Evolutionary conservation across 2,888 invertebrate genomes (phyloP), one percentile per base, ranked within the genome.

Genomic region (Tenthredo notha): DNA sequence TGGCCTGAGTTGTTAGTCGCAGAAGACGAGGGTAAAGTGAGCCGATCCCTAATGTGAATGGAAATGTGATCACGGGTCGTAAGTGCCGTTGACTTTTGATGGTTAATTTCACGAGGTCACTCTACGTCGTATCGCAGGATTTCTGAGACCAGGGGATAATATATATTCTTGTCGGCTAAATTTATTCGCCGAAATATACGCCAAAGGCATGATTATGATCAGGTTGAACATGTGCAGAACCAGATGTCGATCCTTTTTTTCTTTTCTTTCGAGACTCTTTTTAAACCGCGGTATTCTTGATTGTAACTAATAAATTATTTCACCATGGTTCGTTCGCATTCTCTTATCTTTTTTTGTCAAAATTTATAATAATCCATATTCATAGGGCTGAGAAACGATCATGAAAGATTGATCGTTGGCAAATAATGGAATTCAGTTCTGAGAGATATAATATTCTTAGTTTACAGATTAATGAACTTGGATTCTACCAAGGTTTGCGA

Each of bases 31-130:
- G 47, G 25, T 77, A 21, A 15, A 33, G 7, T 9, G 21, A 54
- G 6, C 75, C 75, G 40, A 37, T 7, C 54, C 78, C 37, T 78
- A 80, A 80, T 80, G 80, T 58, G 21, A 61, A 80, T 80, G 80
- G 58, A 21, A 80, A 80, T 80, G 58, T 80, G 58, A 61, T 80
- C 80, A 58, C 6, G 80, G 58, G 50, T 40, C 61, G 80, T 18
- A 61, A 80, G 58, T 61, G 80, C 40, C 80, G 80, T 58, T 58
- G 80, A 61, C 80, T 80, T 61, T 58, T 61, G 61, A 25, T n/a
- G 40, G 80, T 25, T 80, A 21, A 80, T 80, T 80, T 40, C 37
- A 40, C 40, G 40, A 61, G 78, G 78, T 78, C 75, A 75, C 6
- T 43, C 25, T 43, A 0, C 10, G 7, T 9, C 7, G 37, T 70